phyloP scores from a whole-genome alignment of 2,888 invertebrate genomes.

The Zhuqinia jingwanae region DNA sequence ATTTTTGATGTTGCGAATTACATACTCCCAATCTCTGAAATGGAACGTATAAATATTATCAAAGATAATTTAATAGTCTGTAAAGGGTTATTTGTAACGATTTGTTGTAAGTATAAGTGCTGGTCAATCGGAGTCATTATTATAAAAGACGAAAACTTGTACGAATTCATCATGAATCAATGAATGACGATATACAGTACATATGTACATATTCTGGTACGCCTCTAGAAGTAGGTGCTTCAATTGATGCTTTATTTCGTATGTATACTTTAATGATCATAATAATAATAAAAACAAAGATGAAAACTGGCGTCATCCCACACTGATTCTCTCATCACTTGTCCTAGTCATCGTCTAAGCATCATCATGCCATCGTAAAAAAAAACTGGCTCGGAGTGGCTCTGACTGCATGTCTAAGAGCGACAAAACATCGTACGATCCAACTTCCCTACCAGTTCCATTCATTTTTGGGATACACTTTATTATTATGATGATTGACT shows the following conservation, averaged over 20 bases:
- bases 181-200: too few relatives aligned
- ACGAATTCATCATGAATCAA: too few relatives aligned
- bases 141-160: background rate
- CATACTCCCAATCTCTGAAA: too few relatives aligned
- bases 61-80: too few relatives aligned
- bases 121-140: background rate
- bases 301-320: slow-evolving; percentile 31
- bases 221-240: too few relatives aligned
- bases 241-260: too few relatives aligned
- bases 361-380: slow-evolving; percentile 29
- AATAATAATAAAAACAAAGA: background rate
- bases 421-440: slow-evolving; percentile 50
- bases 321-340: slow-evolving; percentile 19
- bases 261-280: background rate
- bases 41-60: too few relatives aligned
- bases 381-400: too few relatives aligned
- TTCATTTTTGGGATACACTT: background rate
- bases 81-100: too few relatives aligned
- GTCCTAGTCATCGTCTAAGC: slow-evolving; percentile 34
- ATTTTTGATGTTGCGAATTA: too few relatives aligned
- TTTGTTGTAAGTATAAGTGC: background rate
- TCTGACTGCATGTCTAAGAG: slow-evolving; percentile 9
- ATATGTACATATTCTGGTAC: too few relatives aligned
- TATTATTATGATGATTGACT: too few relatives aligned
- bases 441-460: slow-evolving; percentile 47